Percentiles rank a stretch among this genome's conserved stretches.
These are phyloP conservation scores for Tarsius wallacei DNA, from an alignment of 2,797 vertebrate species.

Conservation along the genomic window DNA sequence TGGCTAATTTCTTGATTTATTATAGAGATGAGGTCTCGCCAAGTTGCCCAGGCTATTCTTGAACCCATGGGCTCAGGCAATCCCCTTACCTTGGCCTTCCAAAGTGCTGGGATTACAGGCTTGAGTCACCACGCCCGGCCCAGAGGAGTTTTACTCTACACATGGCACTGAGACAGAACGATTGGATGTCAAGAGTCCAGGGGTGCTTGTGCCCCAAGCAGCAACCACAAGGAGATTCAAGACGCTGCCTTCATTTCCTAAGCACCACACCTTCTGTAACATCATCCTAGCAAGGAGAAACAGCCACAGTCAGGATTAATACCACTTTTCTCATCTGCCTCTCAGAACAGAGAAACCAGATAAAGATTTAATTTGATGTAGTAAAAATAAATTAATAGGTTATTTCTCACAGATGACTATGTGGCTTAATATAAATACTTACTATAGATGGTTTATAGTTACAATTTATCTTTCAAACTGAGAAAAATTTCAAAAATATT, in stretches of 20 bases:
- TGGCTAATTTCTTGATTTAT: too few species aligned
- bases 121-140: too few species aligned
- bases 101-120: too few species aligned
- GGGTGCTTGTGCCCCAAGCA: not conserved
- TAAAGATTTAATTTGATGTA: not conserved
- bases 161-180: not conserved
- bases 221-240: not conserved
- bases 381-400: not conserved
- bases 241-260: not conserved
- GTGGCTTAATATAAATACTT: slow-evolving; percentile 1
- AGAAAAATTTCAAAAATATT: slow-evolving; percentile 10
- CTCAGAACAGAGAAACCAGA: slow-evolving; percentile 12
- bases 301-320: not conserved
- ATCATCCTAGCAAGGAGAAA: not conserved
- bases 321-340: not conserved
- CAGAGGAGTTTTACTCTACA: not conserved
- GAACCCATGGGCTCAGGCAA: too few species aligned
- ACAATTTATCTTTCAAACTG: slow-evolving; percentile 18
- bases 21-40: too few species aligned
- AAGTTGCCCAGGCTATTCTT: too few species aligned
- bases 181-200: not conserved
- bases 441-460: not conserved
- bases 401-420: not conserved
- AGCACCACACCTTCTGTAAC: not conserved
- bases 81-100: too few species aligned